These are phyloP conservation scores for Galleria mellonella DNA, from an alignment of 1,140 invertebrate genomes.

Conservation along the genomic window DNA sequence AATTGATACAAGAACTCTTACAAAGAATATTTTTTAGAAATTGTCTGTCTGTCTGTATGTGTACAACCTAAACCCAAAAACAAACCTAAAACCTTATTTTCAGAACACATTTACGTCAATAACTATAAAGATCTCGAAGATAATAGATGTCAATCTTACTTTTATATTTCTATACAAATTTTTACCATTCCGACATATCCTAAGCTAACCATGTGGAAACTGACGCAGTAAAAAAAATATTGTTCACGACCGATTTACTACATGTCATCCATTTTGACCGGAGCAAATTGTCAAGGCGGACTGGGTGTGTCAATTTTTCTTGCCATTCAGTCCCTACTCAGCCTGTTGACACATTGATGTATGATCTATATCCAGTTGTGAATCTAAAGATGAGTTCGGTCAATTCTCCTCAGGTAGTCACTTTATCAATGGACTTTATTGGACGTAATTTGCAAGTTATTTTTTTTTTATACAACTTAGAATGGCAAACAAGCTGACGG, in stretches of 20 bases:
- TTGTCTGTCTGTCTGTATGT: too few relatives aligned
- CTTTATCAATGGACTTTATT: constrained; percentile 8
- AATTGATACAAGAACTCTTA: too few relatives aligned
- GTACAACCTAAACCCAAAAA: too few relatives aligned
- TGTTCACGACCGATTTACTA: constrained; percentile 22
- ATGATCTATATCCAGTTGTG: constrained; percentile 28
- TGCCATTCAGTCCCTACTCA: constrained; percentile 27
- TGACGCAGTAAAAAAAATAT: constrained; percentile 20
- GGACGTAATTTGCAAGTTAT: neutral
- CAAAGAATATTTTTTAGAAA: too few relatives aligned
- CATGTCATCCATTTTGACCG: constrained; percentile 30
- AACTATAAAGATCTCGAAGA: too few relatives aligned
- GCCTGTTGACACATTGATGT: constrained; percentile 35
- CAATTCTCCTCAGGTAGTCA: constrained; percentile 15
- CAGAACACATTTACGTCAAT: too few relatives aligned
- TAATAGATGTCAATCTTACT: neutral
- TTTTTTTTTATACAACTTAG: too few relatives aligned
- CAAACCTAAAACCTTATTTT: too few relatives aligned
- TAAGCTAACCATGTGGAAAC: constrained; percentile 10
- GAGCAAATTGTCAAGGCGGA: constrained; percentile 43
- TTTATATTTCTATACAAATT: too few relatives aligned
- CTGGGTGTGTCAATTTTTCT: constrained; percentile 25
- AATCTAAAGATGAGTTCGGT: constrained; percentile 9
- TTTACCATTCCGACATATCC: neutral
- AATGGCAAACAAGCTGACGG: too few relatives aligned